phyloP scores from a whole-genome alignment of 2,113 vertebrate genomes.

The Verasper variegatus region DNA sequence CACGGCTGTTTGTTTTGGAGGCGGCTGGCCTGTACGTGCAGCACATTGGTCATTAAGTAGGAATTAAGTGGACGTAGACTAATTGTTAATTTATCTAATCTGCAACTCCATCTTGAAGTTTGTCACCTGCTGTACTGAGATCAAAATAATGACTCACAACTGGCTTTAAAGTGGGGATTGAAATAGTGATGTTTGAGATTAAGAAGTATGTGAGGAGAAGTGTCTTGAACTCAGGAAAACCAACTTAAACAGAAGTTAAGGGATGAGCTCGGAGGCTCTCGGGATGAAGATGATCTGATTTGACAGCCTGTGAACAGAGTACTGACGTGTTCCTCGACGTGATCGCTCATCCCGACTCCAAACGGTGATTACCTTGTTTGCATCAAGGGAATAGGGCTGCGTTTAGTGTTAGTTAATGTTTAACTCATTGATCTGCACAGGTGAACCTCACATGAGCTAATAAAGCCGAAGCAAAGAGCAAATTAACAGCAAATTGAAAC shows the following conservation, averaged over 20 bases:
- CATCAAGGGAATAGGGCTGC: background rate
- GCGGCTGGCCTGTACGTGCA: background rate
- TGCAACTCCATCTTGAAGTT: background rate
- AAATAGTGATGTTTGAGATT: too few species aligned
- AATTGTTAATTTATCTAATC: background rate
- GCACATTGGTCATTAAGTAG: background rate
- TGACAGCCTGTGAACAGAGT: too few species aligned
- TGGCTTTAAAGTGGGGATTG: background rate
- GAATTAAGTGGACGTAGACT: background rate
- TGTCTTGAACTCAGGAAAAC: background rate
- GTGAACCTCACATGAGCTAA: slow-evolving; percentile 3
- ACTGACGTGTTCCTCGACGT: background rate
- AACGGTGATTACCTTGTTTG: slow-evolving; percentile 4
- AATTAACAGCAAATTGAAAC: background rate
- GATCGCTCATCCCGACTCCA: slow-evolving; percentile 6
- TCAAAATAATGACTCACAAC: background rate
- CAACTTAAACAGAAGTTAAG: background rate
- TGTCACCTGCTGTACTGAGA: background rate
- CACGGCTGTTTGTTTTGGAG: slow-evolving; percentile 27
- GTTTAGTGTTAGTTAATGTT: background rate
- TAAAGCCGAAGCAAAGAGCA: background rate
- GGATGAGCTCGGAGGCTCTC: too few species aligned
- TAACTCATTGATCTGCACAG: slow-evolving; percentile 6
- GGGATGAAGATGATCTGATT: slow-evolving; percentile 19
- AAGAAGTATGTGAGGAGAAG: too few species aligned